phyloP scores from a whole-genome alignment of 1,140 invertebrate genomes.

The Trichonephila clavata region DNA sequence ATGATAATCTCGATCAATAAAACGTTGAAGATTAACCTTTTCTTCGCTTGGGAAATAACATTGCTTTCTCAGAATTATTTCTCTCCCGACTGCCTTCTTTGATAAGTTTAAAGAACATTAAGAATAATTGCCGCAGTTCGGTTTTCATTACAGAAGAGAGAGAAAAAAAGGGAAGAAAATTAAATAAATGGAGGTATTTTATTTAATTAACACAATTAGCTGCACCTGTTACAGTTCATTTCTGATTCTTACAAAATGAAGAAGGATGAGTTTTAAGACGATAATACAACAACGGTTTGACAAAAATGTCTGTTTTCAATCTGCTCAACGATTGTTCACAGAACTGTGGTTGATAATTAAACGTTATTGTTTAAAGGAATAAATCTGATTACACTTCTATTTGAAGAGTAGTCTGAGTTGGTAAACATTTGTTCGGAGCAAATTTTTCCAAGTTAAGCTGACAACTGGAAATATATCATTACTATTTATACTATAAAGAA shows the following conservation, averaged over 20 bases:
- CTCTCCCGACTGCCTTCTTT: neutral
- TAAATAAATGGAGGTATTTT: neutral
- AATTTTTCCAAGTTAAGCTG: neutral
- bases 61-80: neutral
- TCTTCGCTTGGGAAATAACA: neutral
- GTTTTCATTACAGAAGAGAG: neutral
- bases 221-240: slow-evolving; percentile 20
- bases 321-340: neutral
- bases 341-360: too few relatives aligned
- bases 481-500: neutral
- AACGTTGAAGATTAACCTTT: neutral
- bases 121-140: neutral
- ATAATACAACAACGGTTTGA: neutral
- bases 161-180: neutral
- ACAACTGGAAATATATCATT: neutral
- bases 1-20: slow-evolving; percentile 28
- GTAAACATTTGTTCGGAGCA: neutral
- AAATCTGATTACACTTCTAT: neutral
- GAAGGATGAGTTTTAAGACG: neutral
- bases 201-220: slow-evolving; percentile 44
- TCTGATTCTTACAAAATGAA: neutral
- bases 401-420: neutral
- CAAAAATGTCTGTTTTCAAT: neutral
- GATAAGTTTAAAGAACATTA: slow-evolving; percentile 5
- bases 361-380: neutral